Conservation (phyloP, 1,140 invertebrate species). For the Argopecten irradians region DNA sequence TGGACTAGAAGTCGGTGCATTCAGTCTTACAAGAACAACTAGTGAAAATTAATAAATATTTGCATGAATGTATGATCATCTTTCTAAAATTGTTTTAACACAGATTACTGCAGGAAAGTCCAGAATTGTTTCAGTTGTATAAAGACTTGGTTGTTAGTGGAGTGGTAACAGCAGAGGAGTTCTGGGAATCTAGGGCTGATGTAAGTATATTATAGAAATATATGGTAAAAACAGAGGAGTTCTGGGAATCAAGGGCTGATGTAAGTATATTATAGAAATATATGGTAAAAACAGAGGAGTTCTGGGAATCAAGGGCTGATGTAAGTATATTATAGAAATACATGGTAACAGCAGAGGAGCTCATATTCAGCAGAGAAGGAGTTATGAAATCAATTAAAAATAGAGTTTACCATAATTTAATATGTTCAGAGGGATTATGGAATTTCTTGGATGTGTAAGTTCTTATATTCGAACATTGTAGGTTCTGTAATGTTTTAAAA, state of each 20-base stretch:
- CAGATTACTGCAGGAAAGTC: constrained; percentile 79
- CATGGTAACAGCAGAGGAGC: background rate
- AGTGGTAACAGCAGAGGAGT: constrained; percentile 96
- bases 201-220: constrained; percentile 59
- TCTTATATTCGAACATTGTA: too few relatives aligned
- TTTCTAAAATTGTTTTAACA: constrained; percentile 43
- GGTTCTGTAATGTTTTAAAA: constrained; percentile 30
- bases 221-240: constrained; percentile 89
- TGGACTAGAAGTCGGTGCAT: too few relatives aligned
- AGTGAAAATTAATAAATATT: too few relatives aligned
- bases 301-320: constrained; percentile 86
- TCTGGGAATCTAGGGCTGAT: constrained; percentile 86
- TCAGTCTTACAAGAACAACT: too few relatives aligned
- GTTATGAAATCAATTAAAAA: too few relatives aligned
- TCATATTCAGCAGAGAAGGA: too few relatives aligned
- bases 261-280: constrained; percentile 64
- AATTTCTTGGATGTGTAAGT: too few relatives aligned
- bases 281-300: constrained; percentile 89
- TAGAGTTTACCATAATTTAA: too few relatives aligned
- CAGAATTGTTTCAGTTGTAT: constrained; percentile 80
- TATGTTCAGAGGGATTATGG: too few relatives aligned
- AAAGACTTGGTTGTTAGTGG: constrained; percentile 94
- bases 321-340: constrained; percentile 65
- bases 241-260: constrained; percentile 86
- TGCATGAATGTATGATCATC: too few relatives aligned